Evolutionary conservation across 1,140 invertebrate genomes (phyloP).

Genomic region (Aphelinus certus): DNA sequence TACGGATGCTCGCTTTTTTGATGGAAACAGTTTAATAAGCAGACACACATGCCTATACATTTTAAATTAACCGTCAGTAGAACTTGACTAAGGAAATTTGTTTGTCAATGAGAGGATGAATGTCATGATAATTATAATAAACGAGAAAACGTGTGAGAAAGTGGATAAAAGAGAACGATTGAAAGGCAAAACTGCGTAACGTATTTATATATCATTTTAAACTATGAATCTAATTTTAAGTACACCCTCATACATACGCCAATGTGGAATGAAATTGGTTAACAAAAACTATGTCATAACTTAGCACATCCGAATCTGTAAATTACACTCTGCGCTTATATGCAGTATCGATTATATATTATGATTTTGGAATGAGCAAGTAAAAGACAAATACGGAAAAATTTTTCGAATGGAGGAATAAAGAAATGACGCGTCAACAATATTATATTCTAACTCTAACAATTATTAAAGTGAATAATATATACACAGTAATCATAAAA

Average conservation of each 20-base stretch:
- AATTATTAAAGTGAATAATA: constrained; percentile 32
- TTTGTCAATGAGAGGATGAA: constrained; percentile 10
- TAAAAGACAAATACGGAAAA: neutral
- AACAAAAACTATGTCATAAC: neutral
- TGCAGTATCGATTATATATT: constrained; percentile 10
- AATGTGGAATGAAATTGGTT: neutral
- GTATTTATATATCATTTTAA: constrained; percentile 15
- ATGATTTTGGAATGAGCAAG: neutral
- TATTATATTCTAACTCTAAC: constrained; percentile 29
- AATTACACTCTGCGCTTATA: constrained; percentile 5
- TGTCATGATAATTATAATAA: constrained; percentile 31
- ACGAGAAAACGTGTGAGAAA: constrained; percentile 15
- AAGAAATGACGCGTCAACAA: constrained; percentile 22
- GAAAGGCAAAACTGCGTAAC: neutral
- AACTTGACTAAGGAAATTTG: constrained; percentile 14
- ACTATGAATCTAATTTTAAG: constrained; percentile 6
- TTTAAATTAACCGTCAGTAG: constrained; percentile 27
- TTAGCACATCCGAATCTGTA: constrained; percentile 21
- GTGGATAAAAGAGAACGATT: constrained; percentile 13
- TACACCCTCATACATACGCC: constrained; percentile 11
- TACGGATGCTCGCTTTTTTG: constrained; percentile 26
- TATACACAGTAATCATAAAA: constrained; percentile 11
- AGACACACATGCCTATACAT: constrained; percentile 38
- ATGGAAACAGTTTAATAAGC: constrained; percentile 31
- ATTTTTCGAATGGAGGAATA: neutral